phyloP scores from a whole-genome alignment of 2,888 invertebrate genomes.

The Pachliopta kotzebuea region DNA sequence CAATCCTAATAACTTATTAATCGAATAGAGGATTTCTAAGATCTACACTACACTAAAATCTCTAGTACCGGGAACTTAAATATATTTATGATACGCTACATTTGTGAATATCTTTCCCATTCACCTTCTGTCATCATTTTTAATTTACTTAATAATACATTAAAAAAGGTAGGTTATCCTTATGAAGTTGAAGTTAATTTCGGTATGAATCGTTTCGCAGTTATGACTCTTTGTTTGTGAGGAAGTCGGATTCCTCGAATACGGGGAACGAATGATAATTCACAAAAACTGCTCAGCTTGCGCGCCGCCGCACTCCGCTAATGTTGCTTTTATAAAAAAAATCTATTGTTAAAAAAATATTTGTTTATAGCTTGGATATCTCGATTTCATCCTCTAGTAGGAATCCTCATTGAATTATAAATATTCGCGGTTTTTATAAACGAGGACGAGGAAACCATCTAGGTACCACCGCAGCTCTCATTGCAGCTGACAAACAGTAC shows the following conservation, averaged over 20 bases:
- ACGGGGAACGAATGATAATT: conserved; percentile 26
- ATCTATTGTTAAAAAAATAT: conserved; percentile 22
- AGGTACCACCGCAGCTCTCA: no score
- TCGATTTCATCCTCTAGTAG: not conserved
- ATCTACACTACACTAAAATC: no score
- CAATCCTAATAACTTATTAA: no score
- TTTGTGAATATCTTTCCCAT: conserved; percentile 19
- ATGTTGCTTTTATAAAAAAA: conserved; percentile 18
- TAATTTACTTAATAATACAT: not conserved
- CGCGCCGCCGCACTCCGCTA: conserved; percentile 12
- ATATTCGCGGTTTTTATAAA: no score
- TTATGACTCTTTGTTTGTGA: not conserved
- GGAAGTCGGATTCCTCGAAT: conserved; percentile 16
- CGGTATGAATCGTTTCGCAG: not conserved
- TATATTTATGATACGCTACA: not conserved
- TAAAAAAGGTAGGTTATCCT: not conserved
- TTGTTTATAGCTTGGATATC: conserved; percentile 9
- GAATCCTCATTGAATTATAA: no score
- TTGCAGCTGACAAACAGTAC: no score
- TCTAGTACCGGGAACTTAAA: no score
- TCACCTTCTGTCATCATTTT: conserved; percentile 12
- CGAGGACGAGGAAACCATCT: no score
- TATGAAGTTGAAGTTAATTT: not conserved
- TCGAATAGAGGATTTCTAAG: no score
- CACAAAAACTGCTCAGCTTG: conserved; percentile 25